Base-by-base conservation (phyloP, 2,797 vertebrate genomes). In the Clamator glandarius region DNA sequence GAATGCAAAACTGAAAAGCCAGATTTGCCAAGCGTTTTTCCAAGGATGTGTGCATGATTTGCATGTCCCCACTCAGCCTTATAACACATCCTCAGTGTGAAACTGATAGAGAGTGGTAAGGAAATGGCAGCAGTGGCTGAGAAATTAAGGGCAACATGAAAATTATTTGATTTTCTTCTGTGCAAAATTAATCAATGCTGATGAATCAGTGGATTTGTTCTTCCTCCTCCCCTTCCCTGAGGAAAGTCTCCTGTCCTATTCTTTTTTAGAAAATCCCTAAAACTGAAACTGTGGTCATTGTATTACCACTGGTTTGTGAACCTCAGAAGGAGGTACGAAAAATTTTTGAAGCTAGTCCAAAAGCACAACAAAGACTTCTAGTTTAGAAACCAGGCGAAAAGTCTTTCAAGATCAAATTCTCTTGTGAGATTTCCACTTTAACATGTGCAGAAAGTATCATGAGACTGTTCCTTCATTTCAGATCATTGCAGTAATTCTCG, bases 11-110 rank as follows among this genome's bases (percentile, higher is more conserved):
- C 77, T 93, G 67, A 91, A 95, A 86, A 90, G 77, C 85, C 95
- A 93, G 76, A 94, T 96, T 94, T 95, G 83, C 93, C 95, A 95
- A 95, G 70, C 82, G 86, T 94, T 96, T 96, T 96, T 95, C 91
- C 85, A 90, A 85, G 87, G 89, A 95, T 82, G 36, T 92, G 75
- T 91, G 70, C 77, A 76, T 79, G 63, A 94, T 95, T 93, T 94
- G 41, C 91, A 94, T 79, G 91, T 95, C 91, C 74, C 63, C 57
- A 62, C 63, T 92, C 82, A 91, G 76, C 35, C 89, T 95, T 63
- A 35, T 77, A 91, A 84, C 57, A 91, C 73, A 86, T 70, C 63
- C 52, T 95, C 66, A 59, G 83, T 87, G 80, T 70, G 87, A 90
- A 96, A 91, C 67, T 88, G 73, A 36, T 81, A 52, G 50, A 35